phyloP scores from a whole-genome alignment of 2,113 vertebrate species.

The Myrmecobius fasciatus region DNA sequence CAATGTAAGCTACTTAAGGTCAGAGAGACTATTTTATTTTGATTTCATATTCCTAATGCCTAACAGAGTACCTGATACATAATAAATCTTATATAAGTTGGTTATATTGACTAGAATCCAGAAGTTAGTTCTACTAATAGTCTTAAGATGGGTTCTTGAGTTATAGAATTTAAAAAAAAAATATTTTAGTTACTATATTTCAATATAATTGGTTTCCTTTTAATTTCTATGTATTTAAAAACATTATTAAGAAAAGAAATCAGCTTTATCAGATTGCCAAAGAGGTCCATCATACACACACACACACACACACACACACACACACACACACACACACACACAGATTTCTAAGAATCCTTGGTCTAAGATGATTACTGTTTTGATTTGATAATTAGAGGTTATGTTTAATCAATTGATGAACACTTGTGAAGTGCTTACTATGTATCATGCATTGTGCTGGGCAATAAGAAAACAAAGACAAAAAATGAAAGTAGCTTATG shows the following conservation, averaged over 20 bases:
- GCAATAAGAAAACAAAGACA: background rate
- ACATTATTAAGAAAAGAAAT: background rate
- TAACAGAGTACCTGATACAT: too few species aligned
- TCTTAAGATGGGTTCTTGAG: background rate
- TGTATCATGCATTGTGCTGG: background rate
- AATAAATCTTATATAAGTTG: too few species aligned
- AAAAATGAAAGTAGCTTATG: background rate
- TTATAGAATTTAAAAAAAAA: background rate
- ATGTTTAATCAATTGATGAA: background rate
- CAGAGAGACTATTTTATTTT: too few species aligned
- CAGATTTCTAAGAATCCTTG: background rate
- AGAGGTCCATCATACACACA: background rate
- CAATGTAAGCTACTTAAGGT: too few species aligned
- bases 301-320: background rate
- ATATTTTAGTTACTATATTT: background rate
- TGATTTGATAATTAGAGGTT: background rate
- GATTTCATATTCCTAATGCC: too few species aligned
- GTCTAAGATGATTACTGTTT: background rate
- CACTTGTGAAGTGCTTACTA: background rate
- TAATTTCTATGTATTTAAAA: background rate
- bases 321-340: background rate
- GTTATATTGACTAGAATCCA: background rate
- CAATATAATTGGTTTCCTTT: background rate
- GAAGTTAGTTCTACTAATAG: background rate
- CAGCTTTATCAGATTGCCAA: background rate